A percentile compares a stretch with the other conserved stretches of the same genome.
phyloP scores from a whole-genome alignment of 1,140 invertebrate genomes.

The Plectrocnemia conspersa region DNA sequence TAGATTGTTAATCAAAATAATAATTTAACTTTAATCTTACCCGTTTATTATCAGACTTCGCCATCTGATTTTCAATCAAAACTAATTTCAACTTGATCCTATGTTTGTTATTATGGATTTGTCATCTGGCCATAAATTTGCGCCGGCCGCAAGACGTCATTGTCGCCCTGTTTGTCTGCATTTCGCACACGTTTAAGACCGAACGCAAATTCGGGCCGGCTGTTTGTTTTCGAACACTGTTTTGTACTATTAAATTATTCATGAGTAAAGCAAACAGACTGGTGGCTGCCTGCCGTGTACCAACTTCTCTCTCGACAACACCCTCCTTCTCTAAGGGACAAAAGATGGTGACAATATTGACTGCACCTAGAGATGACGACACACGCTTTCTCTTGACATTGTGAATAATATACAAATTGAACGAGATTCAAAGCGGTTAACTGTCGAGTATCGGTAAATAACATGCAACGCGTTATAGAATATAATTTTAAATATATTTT shows the following conservation, averaged over 20 bases:
- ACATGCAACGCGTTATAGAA: too few species aligned
- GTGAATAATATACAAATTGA: conserved; percentile 31
- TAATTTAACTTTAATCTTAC: too few species aligned
- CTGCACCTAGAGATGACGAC: conserved; percentile 7
- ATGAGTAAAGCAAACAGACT: conserved; percentile 34
- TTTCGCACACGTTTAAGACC: conserved; percentile 19
- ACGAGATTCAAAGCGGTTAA: too few species aligned
- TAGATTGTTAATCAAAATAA: too few species aligned
- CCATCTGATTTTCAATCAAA: too few species aligned
- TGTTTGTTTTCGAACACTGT: conserved; percentile 36
- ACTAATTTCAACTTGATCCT: too few species aligned
- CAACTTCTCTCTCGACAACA: conserved; percentile 15
- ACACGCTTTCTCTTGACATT: conserved; percentile 12
- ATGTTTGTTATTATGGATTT: too few species aligned
- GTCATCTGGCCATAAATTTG: conserved; percentile 13
- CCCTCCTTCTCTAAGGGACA: conserved; percentile 4
- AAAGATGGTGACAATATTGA: conserved; percentile 25
- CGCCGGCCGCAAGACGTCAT: conserved; percentile 10
- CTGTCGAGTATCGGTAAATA: too few species aligned
- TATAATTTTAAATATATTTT: too few species aligned
- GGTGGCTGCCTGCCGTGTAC: conserved; percentile 21
- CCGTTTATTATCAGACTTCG: too few species aligned
- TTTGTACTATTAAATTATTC: conserved; percentile 37
- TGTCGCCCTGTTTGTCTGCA: not conserved
- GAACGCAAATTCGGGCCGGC: conserved; percentile 29